Percentiles rank a stretch among this genome's conserved stretches.
phyloP scores from a whole-genome alignment of 2,888 invertebrate species.

The Drosophila merina region DNA sequence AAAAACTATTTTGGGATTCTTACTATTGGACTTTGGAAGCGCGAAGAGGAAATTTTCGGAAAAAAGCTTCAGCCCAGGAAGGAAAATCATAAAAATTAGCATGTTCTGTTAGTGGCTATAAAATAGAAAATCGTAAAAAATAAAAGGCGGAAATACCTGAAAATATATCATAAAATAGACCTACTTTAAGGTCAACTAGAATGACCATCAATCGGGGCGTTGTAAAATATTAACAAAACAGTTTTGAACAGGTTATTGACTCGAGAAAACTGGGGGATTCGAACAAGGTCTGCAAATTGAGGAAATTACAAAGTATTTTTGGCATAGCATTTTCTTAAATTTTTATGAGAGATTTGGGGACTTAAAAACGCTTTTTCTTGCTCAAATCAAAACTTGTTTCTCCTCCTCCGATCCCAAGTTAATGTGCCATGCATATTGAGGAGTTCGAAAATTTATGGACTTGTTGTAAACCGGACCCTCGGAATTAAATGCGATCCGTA shows the following conservation, averaged over 20 bases:
- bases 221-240: conserved; percentile 23
- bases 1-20: conserved; percentile 29
- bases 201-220: conserved; percentile 17
- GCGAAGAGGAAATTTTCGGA: conserved; percentile 18
- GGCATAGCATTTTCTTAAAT: conserved; percentile 7
- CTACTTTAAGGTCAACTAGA: conserved; percentile 46
- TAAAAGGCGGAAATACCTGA: conserved; percentile 50
- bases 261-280: conserved; percentile 15
- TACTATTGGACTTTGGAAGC: conserved; percentile 30
- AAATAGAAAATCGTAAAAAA: conserved; percentile 15
- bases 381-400: conserved; percentile 31
- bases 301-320: conserved; percentile 37
- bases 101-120: neutral
- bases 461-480: conserved; percentile 62
- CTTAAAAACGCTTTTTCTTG: conserved; percentile 10
- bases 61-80: neutral
- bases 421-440: conserved; percentile 57
- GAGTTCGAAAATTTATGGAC: conserved; percentile 46
- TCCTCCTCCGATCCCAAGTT: conserved; percentile 20
- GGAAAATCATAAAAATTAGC: neutral
- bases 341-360: neutral
- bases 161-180: conserved; percentile 39
- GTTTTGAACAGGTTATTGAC: conserved; percentile 44
- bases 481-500: conserved; percentile 22
- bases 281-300: conserved; percentile 30